Conservation (phyloP, 2,888 invertebrate species). For the Drosophila putrida region DNA sequence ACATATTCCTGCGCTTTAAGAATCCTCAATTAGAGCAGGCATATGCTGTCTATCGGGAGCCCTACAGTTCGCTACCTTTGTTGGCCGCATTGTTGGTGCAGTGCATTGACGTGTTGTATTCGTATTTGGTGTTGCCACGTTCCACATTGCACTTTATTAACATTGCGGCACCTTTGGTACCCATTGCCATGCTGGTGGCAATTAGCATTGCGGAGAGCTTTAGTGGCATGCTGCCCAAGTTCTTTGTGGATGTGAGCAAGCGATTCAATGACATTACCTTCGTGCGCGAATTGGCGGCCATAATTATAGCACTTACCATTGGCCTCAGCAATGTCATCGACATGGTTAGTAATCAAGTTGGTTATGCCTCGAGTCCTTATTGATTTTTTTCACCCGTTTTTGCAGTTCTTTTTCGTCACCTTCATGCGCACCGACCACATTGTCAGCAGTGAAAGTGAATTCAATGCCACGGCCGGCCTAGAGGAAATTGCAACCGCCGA, state of each 20-base stretch:
- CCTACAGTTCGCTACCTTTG: constrained; percentile 88
- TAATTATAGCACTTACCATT: constrained; percentile 87
- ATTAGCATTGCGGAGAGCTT: constrained; percentile 85
- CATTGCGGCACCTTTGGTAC: constrained; percentile 82
- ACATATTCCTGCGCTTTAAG: constrained; percentile 89
- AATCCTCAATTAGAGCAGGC: constrained; percentile 89
- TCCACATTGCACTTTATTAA: constrained; percentile 82
- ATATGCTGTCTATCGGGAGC: constrained; percentile 89
- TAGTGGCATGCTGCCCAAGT: constrained; percentile 84
- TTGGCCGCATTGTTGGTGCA: constrained; percentile 89
- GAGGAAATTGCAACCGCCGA: constrained; percentile 64
- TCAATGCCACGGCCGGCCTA: constrained; percentile 67
- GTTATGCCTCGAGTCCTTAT: constrained; percentile 23
- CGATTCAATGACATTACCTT: constrained; percentile 87
- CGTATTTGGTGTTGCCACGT: constrained; percentile 87
- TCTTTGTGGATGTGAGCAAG: constrained; percentile 86
- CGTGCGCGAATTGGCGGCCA: constrained; percentile 87
- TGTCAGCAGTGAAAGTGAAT: constrained; percentile 75
- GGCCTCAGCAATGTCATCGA: constrained; percentile 88
- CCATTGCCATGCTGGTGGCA: constrained; percentile 83
- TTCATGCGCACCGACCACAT: constrained; percentile 77
- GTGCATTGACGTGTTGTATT: constrained; percentile 86
- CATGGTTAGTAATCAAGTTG: constrained; percentile 86
- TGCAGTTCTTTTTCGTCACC: constrained; percentile 70
- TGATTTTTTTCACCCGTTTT: constrained; percentile 22